phyloP scores from a whole-genome alignment of 2,113 vertebrate genomes.

The Sapayoa aenigma region DNA sequence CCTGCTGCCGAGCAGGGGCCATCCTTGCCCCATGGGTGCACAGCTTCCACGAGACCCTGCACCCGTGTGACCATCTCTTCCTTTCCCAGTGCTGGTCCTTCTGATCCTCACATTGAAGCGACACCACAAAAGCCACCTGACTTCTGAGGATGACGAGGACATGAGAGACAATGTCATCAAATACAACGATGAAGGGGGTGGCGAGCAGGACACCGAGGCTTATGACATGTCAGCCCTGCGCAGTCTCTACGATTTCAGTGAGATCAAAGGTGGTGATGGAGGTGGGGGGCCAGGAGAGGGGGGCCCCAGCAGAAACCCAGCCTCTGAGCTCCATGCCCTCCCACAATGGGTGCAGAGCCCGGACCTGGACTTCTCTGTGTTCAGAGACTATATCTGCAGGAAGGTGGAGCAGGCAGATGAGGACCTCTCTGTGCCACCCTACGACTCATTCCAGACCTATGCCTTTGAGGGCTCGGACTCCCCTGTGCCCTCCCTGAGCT shows the following conservation, averaged over 20 bases:
- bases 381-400: slow-evolving; percentile 94
- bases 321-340: slow-evolving; percentile 82
- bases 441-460: slow-evolving; percentile 98
- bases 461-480: slow-evolving; percentile 93
- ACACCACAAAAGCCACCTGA: slow-evolving; percentile 92
- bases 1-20: accelerated
- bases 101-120: slow-evolving; percentile 94
- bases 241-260: slow-evolving; percentile 95
- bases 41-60: not conserved
- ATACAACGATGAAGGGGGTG: slow-evolving; percentile 97
- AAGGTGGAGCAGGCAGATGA: slow-evolving; percentile 95
- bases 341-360: slow-evolving; percentile 86
- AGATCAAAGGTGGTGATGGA: slow-evolving; percentile 82
- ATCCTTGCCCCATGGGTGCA: accelerated
- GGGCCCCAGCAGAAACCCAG: not conserved
- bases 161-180: slow-evolving; percentile 99
- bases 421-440: slow-evolving; percentile 93
- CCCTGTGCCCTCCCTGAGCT: slow-evolving; percentile 90
- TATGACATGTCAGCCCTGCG: slow-evolving; percentile 98
- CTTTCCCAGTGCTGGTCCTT: slow-evolving; percentile 85
- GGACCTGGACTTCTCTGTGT: slow-evolving; percentile 88
- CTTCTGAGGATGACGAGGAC: slow-evolving; percentile 94
- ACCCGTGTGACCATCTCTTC: not conserved
- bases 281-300: slow-evolving; percentile 58
- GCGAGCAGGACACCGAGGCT: slow-evolving; percentile 97